These are phyloP conservation scores for Kryptolebias ocellatus DNA, from an alignment of 2,797 vertebrate genomes.

Conservation along the genomic window DNA sequence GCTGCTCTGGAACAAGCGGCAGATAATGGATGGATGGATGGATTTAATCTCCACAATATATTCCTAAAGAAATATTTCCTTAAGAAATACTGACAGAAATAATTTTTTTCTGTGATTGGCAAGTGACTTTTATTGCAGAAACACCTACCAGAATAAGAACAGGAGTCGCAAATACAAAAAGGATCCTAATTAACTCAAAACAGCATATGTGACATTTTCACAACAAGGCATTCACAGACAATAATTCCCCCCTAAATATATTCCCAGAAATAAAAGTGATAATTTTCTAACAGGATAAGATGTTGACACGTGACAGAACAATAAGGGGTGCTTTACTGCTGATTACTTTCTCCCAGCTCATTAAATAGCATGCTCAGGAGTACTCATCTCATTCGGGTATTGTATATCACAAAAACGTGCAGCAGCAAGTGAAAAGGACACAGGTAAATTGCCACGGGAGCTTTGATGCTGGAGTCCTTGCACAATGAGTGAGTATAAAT, in stretches of 20 bases:
- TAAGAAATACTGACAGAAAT: no score
- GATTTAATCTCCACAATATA: neutral
- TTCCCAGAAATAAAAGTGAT: constrained; percentile 14
- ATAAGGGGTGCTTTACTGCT: constrained; percentile 35
- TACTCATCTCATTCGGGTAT: constrained; percentile 42
- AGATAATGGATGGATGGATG: no score
- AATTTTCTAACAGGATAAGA: constrained; percentile 31
- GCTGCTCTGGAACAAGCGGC: no score
- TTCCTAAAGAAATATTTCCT: neutral
- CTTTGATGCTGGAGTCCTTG: constrained; percentile 52
- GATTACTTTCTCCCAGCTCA: constrained; percentile 52
- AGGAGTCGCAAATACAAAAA: constrained; percentile 1
- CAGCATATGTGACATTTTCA: constrained; percentile 11
- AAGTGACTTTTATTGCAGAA: constrained; percentile 11
- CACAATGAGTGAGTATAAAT: constrained; percentile 61
- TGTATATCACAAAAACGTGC: constrained; percentile 58
- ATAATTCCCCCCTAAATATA: constrained; percentile 23
- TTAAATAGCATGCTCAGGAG: constrained; percentile 55
- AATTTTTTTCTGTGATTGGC: neutral
- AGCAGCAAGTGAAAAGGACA: constrained; percentile 64
- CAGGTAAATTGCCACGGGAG: constrained; percentile 71
- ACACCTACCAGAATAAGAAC: constrained; percentile 24
- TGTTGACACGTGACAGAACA: constrained; percentile 25
- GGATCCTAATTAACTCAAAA: constrained; percentile 34
- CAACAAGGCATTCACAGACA: constrained; percentile 18